Conservation (phyloP, 2,888 invertebrate genomes). For the Lagria hirta region DNA sequence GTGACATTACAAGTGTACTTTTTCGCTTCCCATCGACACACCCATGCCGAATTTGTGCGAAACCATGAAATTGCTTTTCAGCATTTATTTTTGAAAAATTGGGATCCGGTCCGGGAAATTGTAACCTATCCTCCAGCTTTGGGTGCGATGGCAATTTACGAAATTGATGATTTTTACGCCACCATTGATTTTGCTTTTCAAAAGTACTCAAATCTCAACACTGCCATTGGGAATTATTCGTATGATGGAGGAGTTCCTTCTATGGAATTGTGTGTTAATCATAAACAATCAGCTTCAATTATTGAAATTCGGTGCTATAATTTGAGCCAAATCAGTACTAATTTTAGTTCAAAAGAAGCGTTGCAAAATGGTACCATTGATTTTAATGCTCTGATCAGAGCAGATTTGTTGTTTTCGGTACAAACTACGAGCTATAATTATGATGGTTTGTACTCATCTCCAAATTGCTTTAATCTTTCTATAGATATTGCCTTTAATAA, state of each 20-base stretch:
- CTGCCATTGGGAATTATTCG: constrained; percentile 85
- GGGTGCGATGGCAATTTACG: constrained; percentile 88
- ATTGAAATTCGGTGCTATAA: constrained; percentile 86
- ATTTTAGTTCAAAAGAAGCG: constrained; percentile 59
- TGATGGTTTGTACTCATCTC: constrained; percentile 82
- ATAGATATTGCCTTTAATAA: constrained; percentile 83
- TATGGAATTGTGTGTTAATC: constrained; percentile 75
- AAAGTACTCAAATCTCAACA: constrained; percentile 73
- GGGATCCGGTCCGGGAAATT: constrained; percentile 82
- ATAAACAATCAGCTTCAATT: constrained; percentile 78
- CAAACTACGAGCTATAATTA: constrained; percentile 91
- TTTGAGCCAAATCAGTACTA: constrained; percentile 83
- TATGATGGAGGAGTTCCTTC: constrained; percentile 75
- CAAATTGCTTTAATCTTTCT: constrained; percentile 89
- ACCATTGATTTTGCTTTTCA: constrained; percentile 81
- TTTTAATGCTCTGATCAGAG: constrained; percentile 78
- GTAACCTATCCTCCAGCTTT: constrained; percentile 90
- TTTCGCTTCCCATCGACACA: constrained; percentile 91
- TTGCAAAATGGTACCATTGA: constrained; percentile 65
- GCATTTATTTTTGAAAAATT: constrained; percentile 87
- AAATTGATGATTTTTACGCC: constrained; percentile 74
- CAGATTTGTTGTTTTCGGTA: constrained; percentile 73
- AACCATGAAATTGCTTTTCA: constrained; percentile 89
- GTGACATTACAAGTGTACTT: constrained; percentile 92
- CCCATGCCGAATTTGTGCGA: constrained; percentile 91